A percentile compares a stretch with the other conserved stretches of the same genome.
Evolutionary conservation across 2,888 invertebrate genomes (phyloP).

Genomic region (Cosmopolites sordidus): DNA sequence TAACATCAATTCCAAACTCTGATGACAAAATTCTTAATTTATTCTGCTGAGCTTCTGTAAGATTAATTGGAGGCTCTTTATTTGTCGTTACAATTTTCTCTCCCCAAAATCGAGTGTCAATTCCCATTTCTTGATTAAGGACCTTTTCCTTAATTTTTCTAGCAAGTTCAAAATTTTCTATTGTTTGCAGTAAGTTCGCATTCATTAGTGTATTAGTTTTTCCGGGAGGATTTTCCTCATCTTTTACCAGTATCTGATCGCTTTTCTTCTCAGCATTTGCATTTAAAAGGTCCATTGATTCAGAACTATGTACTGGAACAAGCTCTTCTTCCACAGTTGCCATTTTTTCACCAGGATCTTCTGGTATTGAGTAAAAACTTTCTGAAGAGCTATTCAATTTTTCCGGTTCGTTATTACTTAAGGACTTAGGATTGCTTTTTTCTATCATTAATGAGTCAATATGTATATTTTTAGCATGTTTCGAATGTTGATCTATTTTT

Average conservation of each 20-base stretch:
- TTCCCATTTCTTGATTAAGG: conserved; percentile 49
- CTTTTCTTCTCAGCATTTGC: conserved; percentile 49
- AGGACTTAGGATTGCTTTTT: not conserved
- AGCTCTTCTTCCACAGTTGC: conserved; percentile 13
- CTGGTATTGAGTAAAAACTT: conserved; percentile 28
- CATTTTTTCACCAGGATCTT: conserved; percentile 1
- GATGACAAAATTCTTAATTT: conserved; percentile 58
- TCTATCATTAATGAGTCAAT: conserved; percentile 20
- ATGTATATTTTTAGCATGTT: conserved; percentile 32
- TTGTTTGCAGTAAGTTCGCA: conserved; percentile 32
- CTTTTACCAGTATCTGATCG: conserved; percentile 39
- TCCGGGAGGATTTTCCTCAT: conserved; percentile 42
- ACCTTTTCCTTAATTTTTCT: conserved; percentile 53
- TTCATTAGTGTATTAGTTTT: conserved; percentile 41
- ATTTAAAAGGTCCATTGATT: conserved; percentile 54
- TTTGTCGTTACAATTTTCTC: not conserved
- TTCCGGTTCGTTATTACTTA: not conserved
- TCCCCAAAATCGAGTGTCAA: not conserved
- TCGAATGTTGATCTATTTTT: conserved; percentile 39
- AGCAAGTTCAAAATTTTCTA: conserved; percentile 49
- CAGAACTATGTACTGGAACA: conserved; percentile 45
- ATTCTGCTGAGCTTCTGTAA: conserved; percentile 59
- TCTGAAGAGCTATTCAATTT: conserved; percentile 25
- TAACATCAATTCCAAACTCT: conserved; percentile 54
- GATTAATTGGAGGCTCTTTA: conserved; percentile 35